phyloP scores from a whole-genome alignment of 1,140 invertebrate species.

The silkworm (Bombyx mori) region DNA sequence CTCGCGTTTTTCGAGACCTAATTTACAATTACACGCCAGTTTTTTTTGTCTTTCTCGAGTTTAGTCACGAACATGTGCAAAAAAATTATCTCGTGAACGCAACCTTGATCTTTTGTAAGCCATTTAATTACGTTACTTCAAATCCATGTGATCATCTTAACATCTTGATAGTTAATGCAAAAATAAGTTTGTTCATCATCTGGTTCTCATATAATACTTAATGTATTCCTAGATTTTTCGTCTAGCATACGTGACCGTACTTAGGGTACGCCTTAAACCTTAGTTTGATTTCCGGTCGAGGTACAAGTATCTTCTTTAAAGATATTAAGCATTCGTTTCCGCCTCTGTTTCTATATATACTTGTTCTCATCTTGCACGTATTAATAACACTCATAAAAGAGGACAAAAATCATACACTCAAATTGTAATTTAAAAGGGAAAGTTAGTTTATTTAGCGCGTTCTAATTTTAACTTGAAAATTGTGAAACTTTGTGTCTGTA shows the following conservation, averaged over 20 bases:
- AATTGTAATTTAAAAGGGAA: no score
- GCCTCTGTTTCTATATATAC: no score
- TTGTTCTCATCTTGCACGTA: no score
- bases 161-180: constrained; percentile 10
- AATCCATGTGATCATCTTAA: constrained; percentile 23
- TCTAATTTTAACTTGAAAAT: constrained; percentile 32
- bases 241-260: no score
- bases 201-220: no score
- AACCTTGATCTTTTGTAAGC: constrained; percentile 59
- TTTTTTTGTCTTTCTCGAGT: constrained; percentile 54
- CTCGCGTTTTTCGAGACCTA: constrained; percentile 38
- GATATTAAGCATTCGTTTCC: no score
- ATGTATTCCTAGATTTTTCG: no score
- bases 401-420: no score
- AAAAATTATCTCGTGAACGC: constrained; percentile 48
- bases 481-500: constrained; percentile 39
- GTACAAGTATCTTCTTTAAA: no score
- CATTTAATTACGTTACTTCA: constrained; percentile 47
- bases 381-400: no score
- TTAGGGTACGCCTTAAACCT: no score
- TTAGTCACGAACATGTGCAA: constrained; percentile 60
- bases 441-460: constrained; percentile 29
- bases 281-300: no score
- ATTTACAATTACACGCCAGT: constrained; percentile 57
- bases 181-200: not conserved